phyloP scores from a whole-genome alignment of 2,797 vertebrate genomes.

The Odontamblyopus lacepedii region DNA sequence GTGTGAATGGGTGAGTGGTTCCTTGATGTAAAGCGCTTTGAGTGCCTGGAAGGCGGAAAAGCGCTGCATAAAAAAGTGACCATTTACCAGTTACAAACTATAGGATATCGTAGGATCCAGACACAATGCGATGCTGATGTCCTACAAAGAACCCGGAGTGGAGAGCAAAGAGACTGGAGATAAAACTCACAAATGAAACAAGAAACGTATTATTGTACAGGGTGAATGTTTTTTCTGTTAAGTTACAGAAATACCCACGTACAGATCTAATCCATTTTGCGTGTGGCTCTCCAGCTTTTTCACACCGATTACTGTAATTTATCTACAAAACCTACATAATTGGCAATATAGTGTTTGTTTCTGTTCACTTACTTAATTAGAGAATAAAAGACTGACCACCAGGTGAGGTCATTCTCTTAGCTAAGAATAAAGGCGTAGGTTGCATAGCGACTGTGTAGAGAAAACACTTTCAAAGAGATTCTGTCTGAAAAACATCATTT shows the following conservation, averaged over 20 bases:
- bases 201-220: not conserved
- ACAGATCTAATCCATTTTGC: not conserved
- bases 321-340: not conserved
- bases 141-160: not conserved
- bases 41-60: too few relatives aligned
- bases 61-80: too few relatives aligned
- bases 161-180: not conserved
- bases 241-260: not conserved
- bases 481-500: slow-evolving; percentile 3
- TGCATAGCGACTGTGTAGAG: slow-evolving; percentile 21
- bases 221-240: not conserved
- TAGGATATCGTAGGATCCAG: too few relatives aligned
- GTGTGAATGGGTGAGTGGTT: too few relatives aligned
- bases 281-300: not conserved
- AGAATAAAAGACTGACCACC: slow-evolving; percentile 11
- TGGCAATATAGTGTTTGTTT: not conserved
- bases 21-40: too few relatives aligned
- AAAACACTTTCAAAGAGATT: slow-evolving; percentile 10
- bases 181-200: not conserved
- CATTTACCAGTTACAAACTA: too few relatives aligned
- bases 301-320: not conserved
- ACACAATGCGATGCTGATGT: not conserved
- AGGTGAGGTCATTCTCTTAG: slow-evolving; percentile 18
- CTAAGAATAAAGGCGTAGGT: slow-evolving; percentile 49
- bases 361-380: slow-evolving; percentile 14